These are phyloP conservation scores for cattle (Bos taurus) DNA, from an alignment of 2,113 vertebrate genomes.

Conservation along the genomic window DNA sequence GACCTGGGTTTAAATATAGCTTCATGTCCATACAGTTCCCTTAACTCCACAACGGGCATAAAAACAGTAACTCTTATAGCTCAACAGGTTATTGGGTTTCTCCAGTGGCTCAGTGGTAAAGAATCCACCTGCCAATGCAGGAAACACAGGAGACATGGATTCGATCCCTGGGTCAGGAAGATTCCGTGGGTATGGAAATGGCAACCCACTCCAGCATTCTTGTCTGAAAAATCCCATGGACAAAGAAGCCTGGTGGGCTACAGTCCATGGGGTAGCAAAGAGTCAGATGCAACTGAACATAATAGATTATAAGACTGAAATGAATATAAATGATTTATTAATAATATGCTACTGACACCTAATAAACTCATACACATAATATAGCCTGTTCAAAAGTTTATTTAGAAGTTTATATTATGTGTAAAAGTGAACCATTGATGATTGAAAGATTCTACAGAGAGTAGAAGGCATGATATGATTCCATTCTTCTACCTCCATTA, in stretches of 20 bases:
- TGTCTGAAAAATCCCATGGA: not conserved
- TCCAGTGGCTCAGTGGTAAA: not conserved
- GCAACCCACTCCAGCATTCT: not conserved
- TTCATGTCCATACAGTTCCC: not conserved
- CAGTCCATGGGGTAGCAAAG: not conserved
- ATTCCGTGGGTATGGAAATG: not conserved
- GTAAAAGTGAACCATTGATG: not conserved
- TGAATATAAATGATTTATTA: not conserved
- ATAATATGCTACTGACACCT: not conserved
- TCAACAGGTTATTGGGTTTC: not conserved
- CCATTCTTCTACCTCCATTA: not conserved
- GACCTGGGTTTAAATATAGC: not conserved
- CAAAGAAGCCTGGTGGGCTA: not conserved
- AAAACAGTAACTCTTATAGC: not conserved
- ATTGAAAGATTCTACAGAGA: not conserved
- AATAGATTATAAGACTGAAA: not conserved
- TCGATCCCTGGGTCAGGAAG: not conserved
- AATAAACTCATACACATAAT: not conserved
- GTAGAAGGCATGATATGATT: not conserved
- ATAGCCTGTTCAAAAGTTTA: not conserved
- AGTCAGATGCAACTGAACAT: not conserved
- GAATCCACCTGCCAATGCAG: not conserved
- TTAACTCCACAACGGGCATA: not conserved
- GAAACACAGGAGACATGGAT: not conserved
- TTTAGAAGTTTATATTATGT: not conserved